A percentile compares a stretch with the other conserved stretches of the same genome.
These are phyloP conservation scores for Nomada fabriciana DNA, from an alignment of 2,888 invertebrate species.

Conservation along the genomic window DNA sequence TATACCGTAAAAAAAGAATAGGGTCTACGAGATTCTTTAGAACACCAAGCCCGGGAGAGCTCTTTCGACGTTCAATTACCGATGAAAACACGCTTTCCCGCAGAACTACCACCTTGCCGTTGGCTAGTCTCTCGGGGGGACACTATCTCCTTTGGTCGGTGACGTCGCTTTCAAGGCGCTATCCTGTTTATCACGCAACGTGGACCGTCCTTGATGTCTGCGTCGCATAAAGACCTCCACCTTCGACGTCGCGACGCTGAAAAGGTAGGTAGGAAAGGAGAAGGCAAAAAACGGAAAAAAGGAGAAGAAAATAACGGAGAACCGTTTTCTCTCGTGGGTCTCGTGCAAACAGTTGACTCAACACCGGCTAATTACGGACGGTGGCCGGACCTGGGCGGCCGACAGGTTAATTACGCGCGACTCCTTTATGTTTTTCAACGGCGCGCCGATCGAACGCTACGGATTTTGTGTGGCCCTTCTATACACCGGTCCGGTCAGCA, in stretches of 20 bases:
- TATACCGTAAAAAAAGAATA: not conserved
- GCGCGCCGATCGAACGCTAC: slow-evolving; percentile 40
- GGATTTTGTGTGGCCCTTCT: slow-evolving; percentile 36
- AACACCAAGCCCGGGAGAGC: not conserved
- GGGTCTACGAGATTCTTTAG: slow-evolving; percentile 2
- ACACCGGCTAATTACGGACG: slow-evolving; percentile 62
- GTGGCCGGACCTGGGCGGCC: slow-evolving; percentile 14
- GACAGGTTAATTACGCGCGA: slow-evolving; percentile 65
- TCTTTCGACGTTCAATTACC: slow-evolving; percentile 48
- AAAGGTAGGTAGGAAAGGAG: not conserved
- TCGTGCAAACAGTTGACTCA: slow-evolving; percentile 56
- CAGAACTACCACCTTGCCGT: slow-evolving; percentile 34
- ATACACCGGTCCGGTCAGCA: not conserved
- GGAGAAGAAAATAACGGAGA: not conserved
- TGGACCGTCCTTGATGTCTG: slow-evolving; percentile 23
- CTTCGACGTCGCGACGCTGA: slow-evolving; percentile 19
- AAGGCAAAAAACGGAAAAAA: not conserved
- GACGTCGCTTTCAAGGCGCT: slow-evolving; percentile 16
- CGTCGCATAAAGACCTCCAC: slow-evolving; percentile 43
- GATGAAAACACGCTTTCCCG: slow-evolving; percentile 48
- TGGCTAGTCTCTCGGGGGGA: slow-evolving; percentile 44
- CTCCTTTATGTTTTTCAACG: slow-evolving; percentile 44
- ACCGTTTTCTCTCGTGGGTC: slow-evolving; percentile 27
- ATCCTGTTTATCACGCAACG: slow-evolving; percentile 37
- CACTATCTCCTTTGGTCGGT: slow-evolving; percentile 25